Base-by-base conservation (phyloP, 2,113 vertebrate species). In the Brachypteracias leptosomus region DNA sequence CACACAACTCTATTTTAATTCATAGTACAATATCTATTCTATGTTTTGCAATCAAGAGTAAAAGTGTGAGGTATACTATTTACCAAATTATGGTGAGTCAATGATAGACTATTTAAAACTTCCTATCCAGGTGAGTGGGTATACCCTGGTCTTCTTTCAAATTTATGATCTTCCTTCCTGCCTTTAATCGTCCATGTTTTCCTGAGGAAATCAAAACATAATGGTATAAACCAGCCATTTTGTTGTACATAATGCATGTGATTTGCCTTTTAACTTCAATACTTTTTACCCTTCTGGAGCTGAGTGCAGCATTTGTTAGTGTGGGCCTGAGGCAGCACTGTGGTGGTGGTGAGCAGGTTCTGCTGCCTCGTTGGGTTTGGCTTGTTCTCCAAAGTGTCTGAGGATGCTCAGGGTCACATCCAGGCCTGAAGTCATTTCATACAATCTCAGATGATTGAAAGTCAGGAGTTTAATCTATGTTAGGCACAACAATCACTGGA, bases 121-220 rank as follows among this genome's bases (percentile, higher is more conserved):
- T 93, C 78, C 85, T 88, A 49, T 93, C 93, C 67, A 96, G 90
- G 85, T 96, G 35, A 96, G 75, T 40, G 1, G 68, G 85, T 88
- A 90, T 88, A 28, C 55, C 76, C 16, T 67, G 74, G 35, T 68
- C 88, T 86, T 59, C 85, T 75, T 78, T 84, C 65, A 92, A 81
- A 96, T 92, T 90, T 92, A 93, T 85, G n/a, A 75, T 89, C 68
- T 89, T 93, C 83, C 85, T 96, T 96, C 90, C 93, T 94, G 90
- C 52, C 28, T 90, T 78, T 81, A 88, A 89, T 93, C 93, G 76
- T 72, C 35, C 40, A 38, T 7, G 25, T 57, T 93, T 94, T 96
- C 96, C 92, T 92, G 83, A 95, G 95, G 90, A 97, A 96, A 96
- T 89, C 59, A 96, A 92, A 93, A 15, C 76, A 88, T 46, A 51